Conservation (phyloP, 2,797 vertebrate species). For the Salmo trutta region DNA sequence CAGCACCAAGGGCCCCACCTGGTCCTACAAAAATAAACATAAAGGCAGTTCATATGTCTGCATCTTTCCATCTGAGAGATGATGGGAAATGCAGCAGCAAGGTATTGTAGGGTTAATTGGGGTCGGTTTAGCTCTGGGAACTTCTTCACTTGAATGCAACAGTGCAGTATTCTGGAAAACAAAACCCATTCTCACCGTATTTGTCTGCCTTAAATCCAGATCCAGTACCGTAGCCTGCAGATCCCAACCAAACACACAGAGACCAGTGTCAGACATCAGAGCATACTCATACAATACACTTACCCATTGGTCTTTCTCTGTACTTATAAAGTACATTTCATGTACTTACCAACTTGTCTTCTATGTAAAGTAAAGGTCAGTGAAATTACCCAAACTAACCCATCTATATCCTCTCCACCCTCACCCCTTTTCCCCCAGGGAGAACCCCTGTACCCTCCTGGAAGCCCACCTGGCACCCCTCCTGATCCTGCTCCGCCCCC, state of each 20-base stretch:
- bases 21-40: constrained; percentile 36
- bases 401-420: background rate
- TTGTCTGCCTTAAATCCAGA: constrained; percentile 79
- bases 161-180: background rate
- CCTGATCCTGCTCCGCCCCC: constrained; percentile 7
- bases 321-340: background rate
- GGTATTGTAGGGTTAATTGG: background rate
- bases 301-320: background rate
- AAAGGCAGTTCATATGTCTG: background rate
- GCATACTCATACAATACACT: background rate
- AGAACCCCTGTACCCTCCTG: background rate
- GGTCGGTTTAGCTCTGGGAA: background rate
- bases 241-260: constrained; percentile 16
- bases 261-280: background rate
- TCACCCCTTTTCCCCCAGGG: background rate
- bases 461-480: constrained; percentile 25
- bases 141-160: background rate
- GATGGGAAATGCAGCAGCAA: background rate
- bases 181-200: constrained; percentile 63
- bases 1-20: constrained; percentile 51
- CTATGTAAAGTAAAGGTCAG: too few relatives aligned
- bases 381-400: background rate
- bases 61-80: too few relatives aligned
- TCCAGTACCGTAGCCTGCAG: constrained; percentile 53
- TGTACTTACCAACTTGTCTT: too few relatives aligned